A percentile compares a stretch with the other conserved stretches of the same genome.
phyloP scores from a whole-genome alignment of 2,888 invertebrate species.

The Hymenopus coronatus region DNA sequence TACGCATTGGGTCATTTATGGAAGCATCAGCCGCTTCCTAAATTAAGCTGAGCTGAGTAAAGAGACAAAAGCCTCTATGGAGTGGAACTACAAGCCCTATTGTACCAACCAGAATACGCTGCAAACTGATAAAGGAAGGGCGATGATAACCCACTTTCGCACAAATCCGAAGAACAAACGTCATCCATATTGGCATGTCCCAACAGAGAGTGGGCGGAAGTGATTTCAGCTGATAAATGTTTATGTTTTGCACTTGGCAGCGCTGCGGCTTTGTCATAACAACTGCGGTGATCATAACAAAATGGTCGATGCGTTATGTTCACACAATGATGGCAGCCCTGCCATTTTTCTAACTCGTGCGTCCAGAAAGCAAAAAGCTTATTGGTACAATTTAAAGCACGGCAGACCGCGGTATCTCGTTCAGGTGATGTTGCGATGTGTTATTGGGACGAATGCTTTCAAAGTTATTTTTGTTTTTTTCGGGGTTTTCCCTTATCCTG shows the following conservation, averaged over 20 bases:
- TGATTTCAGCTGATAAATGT: conserved; percentile 11
- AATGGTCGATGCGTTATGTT: not conserved
- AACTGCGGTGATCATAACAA: not conserved
- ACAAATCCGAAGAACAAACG: not conserved
- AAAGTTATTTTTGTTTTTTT: too few relatives aligned
- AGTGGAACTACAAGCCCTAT: not conserved
- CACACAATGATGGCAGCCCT: not conserved
- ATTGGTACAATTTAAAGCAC: not conserved
- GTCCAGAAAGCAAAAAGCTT: not conserved
- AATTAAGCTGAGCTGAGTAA: too few relatives aligned
- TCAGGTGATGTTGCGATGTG: not conserved
- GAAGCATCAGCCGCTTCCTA: too few relatives aligned
- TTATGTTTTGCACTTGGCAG: conserved; percentile 14
- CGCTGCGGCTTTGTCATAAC: not conserved
- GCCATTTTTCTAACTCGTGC: not conserved
- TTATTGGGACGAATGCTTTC: too few relatives aligned
- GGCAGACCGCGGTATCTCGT: not conserved
- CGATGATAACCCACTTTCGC: not conserved
- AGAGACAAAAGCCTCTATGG: too few relatives aligned
- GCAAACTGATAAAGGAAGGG: not conserved
- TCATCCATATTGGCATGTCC: not conserved
- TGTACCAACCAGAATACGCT: not conserved
- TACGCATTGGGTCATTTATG: too few relatives aligned
- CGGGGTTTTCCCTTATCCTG: too few relatives aligned
- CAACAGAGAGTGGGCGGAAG: not conserved